Evolutionary conservation across 2,113 vertebrate genomes (phyloP), one percentile per base, ranked within the genome.

Genomic region (Xiphias gladius): DNA sequence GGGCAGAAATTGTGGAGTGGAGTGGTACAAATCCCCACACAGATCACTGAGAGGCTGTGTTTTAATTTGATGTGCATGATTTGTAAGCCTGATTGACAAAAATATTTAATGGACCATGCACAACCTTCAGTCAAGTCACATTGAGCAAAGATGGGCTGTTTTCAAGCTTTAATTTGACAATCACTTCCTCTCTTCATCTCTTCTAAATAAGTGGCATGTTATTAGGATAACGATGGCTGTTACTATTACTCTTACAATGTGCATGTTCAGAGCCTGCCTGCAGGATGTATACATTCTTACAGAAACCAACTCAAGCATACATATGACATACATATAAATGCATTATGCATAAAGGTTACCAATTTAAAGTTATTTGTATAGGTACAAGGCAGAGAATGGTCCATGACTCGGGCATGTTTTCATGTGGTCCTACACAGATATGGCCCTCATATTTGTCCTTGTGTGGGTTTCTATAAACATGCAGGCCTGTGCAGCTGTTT

Each of bases 11-110:
- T 61, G 86, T 71, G 68, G 35, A 74, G 71, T 68, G 73, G 22
- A 72, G 86, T 83, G 74, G 73, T 86, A 62, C 55, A 85, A 87
- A 85, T 80, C 86, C 76, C 65, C 84, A 32, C 22, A 46, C 61
- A 67, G 73, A 86, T 86, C 72, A 74, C 81, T 17, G 43, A 73
- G 74, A 79, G 89, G 74, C 55, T 65, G 75, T 69, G 80, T 86
- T 92, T 92, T 91, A 61, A 91, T 91, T 90, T 83, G 87, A 91
- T 76, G 73, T 72, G 84, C 79, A 59, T 86, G 79, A 83, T 88
- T 82, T 76, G 32, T 89, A 82, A 90, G 80, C 82, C 87, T 92
- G 88, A 92, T 80, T 76, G 90, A 81, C 87, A 81, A 86, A 73
- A 88, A 67, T 80, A 84, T 82, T 69, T 59, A 74, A 63, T n/a